phyloP scores from a whole-genome alignment of 2,797 vertebrate species.

The Ispidina picta region DNA sequence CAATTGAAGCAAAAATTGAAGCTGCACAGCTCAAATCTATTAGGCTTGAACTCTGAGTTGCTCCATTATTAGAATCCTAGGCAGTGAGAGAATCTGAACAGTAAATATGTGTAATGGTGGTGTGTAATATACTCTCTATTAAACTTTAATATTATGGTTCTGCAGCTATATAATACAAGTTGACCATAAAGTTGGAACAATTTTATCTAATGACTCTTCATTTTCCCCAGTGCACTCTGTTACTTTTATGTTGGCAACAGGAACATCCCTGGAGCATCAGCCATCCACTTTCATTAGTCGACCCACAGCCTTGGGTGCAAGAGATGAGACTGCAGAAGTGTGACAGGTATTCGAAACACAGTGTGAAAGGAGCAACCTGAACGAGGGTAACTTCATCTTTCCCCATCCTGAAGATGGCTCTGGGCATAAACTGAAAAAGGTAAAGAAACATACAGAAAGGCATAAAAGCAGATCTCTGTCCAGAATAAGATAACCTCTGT shows the following conservation, averaged over 20 bases:
- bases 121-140: background rate
- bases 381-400: background rate
- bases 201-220: background rate
- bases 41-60: background rate
- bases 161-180: background rate
- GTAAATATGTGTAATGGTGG: background rate
- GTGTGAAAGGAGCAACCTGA: background rate
- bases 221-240: background rate
- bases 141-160: background rate
- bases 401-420: background rate
- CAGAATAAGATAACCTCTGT: background rate
- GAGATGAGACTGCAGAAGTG: background rate
- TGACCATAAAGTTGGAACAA: background rate
- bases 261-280: background rate
- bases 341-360: background rate
- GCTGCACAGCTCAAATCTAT: background rate
- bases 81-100: background rate
- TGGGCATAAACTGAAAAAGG: background rate
- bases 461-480: background rate
- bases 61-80: background rate
- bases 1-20: background rate
- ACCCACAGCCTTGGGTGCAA: background rate
- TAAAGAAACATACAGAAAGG: background rate
- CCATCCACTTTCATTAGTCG: background rate
- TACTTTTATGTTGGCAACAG: background rate